Evolutionary conservation across 2,888 invertebrate species (phyloP), one percentile per base, ranked within the genome.

Genomic region (Synergus umbraculus): DNA sequence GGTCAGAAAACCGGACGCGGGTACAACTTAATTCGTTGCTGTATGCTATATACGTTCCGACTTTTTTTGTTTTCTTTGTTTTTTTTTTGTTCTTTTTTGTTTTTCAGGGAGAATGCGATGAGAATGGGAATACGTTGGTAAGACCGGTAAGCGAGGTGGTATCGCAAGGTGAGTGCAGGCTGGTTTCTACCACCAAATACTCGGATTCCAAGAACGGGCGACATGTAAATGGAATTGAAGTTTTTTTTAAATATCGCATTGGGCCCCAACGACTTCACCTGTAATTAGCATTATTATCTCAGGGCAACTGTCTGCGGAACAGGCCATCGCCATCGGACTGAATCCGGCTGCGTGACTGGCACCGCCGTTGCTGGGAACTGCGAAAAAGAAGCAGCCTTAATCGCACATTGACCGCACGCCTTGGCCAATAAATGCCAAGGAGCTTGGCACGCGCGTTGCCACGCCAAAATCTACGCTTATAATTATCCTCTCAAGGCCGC

Each of bases 241-340:
- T 76, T 84, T 86, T 87, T 86, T 89, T 88, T 86, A 86, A 88
- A 88, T 86, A 84, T 87, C 86, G 79, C 84, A 83, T 83, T 83
- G 78, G 77, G 76, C 66, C 82, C 81, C 80, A 79, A 82, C 81
- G 83, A 80, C 82, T 83, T 85, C 83, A 67, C 49, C 83, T 83
- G 87, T 86, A 88, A 88, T 88, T 88, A 87, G 87, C 86, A 87
- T 87, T 87, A 86, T 88, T 88, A 88, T 86, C 86, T 84, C 83
- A 83, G 82, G 80, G 78, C 81, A 80, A 85, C 85, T 84, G 85
- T 83, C 85, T 78, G 76, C 81, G 37, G 9, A 43, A 77, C n/a
- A 81, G 78, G 78, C 49, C 78, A 78, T 81, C 78, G 29, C 49
- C 60, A 66, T 29, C 67, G 44, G 18, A 41, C 78, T 76, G 79